Evolutionary conservation across 2,113 vertebrate species (phyloP).

Genomic region (Tapirus terrestris): DNA sequence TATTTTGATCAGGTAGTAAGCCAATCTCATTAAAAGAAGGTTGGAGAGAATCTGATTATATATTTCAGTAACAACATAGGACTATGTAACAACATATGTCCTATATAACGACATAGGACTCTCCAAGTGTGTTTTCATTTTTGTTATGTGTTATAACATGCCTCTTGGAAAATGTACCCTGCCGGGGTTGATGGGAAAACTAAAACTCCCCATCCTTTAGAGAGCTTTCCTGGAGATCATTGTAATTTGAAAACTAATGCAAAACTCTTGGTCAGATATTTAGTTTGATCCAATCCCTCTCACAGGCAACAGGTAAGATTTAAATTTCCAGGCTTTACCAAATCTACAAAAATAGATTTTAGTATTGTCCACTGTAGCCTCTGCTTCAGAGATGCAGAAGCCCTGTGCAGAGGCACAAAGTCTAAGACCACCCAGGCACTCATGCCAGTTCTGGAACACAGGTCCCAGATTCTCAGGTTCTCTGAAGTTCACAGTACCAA

Average conservation of each 20-base stretch:
- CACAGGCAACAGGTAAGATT: constrained; percentile 69
- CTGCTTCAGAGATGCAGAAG: background rate
- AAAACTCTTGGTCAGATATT: constrained; percentile 1
- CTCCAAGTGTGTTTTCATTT: background rate
- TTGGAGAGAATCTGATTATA: background rate
- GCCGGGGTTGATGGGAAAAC: constrained; percentile 24
- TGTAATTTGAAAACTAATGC: background rate
- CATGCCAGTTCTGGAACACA: no score
- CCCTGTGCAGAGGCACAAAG: background rate
- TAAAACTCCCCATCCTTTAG: constrained; percentile 19
- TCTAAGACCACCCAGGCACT: background rate
- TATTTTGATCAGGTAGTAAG: background rate
- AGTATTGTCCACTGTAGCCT: no score
- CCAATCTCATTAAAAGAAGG: background rate
- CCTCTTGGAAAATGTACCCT: constrained; percentile 47
- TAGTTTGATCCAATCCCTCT: constrained; percentile 36
- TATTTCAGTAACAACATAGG: no score
- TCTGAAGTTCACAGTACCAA: background rate
- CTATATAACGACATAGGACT: background rate
- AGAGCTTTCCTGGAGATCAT: constrained; percentile 59
- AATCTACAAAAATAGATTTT: background rate
- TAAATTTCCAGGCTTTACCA: constrained; percentile 45
- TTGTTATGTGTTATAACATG: background rate
- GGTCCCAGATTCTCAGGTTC: background rate
- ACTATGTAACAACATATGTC: no score